Evolutionary conservation across 2,797 vertebrate species (phyloP).

Genomic region (Epinephelus awoara): DNA sequence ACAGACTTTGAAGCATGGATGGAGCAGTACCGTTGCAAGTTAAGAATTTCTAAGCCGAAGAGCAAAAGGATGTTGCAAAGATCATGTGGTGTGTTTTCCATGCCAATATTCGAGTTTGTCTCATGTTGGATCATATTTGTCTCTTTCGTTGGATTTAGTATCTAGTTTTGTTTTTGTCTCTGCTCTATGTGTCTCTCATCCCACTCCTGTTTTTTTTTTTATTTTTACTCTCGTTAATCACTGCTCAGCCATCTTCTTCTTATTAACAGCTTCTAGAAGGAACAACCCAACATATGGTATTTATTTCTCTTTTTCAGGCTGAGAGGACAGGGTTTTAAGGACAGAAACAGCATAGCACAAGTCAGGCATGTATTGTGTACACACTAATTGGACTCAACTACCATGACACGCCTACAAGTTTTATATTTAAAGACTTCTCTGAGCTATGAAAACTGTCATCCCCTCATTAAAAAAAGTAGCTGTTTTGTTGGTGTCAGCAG

Average conservation of each 20-base stretch:
- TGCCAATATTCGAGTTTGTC: conserved; percentile 9
- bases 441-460: conserved; percentile 25
- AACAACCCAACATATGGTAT: background rate
- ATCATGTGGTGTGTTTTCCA: conserved; percentile 21
- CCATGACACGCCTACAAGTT: background rate
- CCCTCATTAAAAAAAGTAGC: conserved; percentile 41
- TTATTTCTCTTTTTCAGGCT: conserved; percentile 28
- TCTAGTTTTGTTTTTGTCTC: background rate
- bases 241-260: background rate
- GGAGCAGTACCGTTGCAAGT: conserved; percentile 2
- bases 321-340: conserved; percentile 7
- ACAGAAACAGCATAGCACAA: conserved; percentile 12
- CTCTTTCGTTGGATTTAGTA: background rate
- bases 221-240: background rate
- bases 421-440: conserved; percentile 30
- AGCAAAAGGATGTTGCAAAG: conserved; percentile 1
- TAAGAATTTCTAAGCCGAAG: conserved; percentile 12
- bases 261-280: background rate
- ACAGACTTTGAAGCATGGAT: conserved; percentile 47
- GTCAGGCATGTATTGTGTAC: conserved; percentile 14
- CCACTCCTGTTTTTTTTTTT: background rate
- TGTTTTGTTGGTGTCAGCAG: conserved; percentile 30
- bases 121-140: conserved; percentile 16
- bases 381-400: conserved; percentile 37
- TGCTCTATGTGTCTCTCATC: background rate